Evolutionary conservation across 2,888 invertebrate species (phyloP), one percentile per base, ranked within the genome.

Genomic region (Cotesia congregata): DNA sequence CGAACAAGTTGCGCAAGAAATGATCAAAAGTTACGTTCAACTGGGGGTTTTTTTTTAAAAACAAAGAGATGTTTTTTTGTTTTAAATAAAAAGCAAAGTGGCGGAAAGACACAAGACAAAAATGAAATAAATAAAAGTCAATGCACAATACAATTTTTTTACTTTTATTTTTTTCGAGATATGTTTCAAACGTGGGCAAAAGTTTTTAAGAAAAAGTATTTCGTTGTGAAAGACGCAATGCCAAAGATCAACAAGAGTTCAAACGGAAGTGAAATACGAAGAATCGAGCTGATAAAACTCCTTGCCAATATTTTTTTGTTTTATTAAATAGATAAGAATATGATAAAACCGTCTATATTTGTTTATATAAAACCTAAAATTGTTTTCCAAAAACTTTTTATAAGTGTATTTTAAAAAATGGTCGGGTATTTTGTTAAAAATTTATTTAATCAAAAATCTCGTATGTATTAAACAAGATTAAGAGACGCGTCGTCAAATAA

Each of bases 81-180:
- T 12, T 50, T 12, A 50, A 50, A 50, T 50, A 72, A 68, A 67
- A 72, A 71, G 41, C 40, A 15, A 69, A 72, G 50, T 15, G 61
- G 12, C 65, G 15, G 40, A 38, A 69, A 9, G 70, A 60, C 75
- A 41, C 38, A 40, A 71, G 17, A 74, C 20, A 72, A 50, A 75
- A 65, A 77, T 77, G 65, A 61, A 61, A 41, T 41, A 76, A 77
- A 40, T n/a, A 75, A 50, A 75, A 70, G 40, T 67, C 78, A 78
- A 79, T 79, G 77, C 75, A 68, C 78, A 69, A 76, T 78, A 50
- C 67, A 73, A 70, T 73, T 76, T 67, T 59, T 30, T 30, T 30
- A 30, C 30, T 30, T 30, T 30, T 30, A 3, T 30, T 30, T 30
- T 30, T 15, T 12, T 1, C 50, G 74, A 74, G 72, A 76, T 68